phyloP scores from a whole-genome alignment of 2,888 invertebrate genomes.

The Melikaiella ostensackeni region DNA sequence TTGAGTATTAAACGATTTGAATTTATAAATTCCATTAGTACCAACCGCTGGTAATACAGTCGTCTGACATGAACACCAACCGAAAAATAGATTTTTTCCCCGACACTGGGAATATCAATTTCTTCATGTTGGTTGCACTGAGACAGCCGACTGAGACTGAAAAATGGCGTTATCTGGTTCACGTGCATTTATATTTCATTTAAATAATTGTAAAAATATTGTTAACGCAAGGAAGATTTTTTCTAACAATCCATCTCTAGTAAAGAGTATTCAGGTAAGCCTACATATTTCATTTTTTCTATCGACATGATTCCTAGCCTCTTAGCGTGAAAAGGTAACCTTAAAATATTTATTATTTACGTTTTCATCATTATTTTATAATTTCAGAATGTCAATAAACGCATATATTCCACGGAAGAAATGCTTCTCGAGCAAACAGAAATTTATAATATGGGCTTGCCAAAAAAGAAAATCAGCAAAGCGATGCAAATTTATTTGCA shows the following conservation, averaged over 20 bases:
- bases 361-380: not conserved
- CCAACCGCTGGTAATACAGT: too few species aligned
- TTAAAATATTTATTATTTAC: slow-evolving; percentile 6
- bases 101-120: too few species aligned
- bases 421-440: not conserved
- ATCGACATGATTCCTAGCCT: not conserved
- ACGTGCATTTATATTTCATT: slow-evolving; percentile 31
- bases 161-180: slow-evolving; percentile 27
- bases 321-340: not conserved
- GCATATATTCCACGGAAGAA: slow-evolving; percentile 1
- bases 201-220: slow-evolving; percentile 24
- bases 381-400: slow-evolving; percentile 21
- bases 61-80: too few species aligned
- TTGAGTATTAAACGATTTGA: too few species aligned
- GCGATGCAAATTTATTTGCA: slow-evolving; percentile 94
- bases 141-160: not conserved
- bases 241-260: not conserved
- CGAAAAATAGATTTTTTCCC: too few species aligned
- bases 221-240: not conserved
- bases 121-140: too few species aligned
- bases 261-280: not conserved
- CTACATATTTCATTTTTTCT: not conserved
- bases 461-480: slow-evolving; percentile 84
- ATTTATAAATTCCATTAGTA: too few species aligned
- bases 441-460: slow-evolving; percentile 22